A percentile compares a stretch with the other conserved stretches of the same genome.
Evolutionary conservation across 2,888 invertebrate species (phyloP).

Genomic region (Maniola hyperantus): DNA sequence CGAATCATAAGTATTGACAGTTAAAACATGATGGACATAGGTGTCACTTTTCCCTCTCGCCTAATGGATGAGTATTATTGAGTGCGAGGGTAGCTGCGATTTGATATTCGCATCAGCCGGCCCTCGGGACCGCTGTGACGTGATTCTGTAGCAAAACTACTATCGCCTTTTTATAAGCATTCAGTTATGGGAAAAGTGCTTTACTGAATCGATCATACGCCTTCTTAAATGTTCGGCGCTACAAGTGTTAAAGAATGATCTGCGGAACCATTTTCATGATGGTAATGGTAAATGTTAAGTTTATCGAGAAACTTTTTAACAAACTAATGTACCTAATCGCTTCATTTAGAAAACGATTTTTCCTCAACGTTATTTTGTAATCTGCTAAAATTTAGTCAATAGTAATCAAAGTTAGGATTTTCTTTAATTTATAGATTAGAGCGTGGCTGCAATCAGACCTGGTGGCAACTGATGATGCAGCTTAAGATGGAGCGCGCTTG

Average conservation of each 20-base stretch:
- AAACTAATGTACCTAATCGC: neutral
- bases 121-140: conserved; percentile 70
- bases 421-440: too few species aligned
- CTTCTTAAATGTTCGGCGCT: conserved; percentile 28
- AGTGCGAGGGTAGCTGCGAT: conserved; percentile 75
- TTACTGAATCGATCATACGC: conserved; percentile 52
- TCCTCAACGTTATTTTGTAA: too few species aligned
- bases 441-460: too few species aligned
- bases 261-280: neutral
- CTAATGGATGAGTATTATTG: conserved; percentile 73
- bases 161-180: conserved; percentile 64
- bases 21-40: conserved; percentile 60
- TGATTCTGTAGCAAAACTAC: conserved; percentile 67
- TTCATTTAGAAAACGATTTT: too few species aligned
- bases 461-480: too few species aligned
- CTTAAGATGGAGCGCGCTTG: too few species aligned
- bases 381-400: too few species aligned
- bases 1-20: conserved; percentile 49
- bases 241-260: neutral
- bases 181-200: conserved; percentile 56
- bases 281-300: neutral
- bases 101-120: conserved; percentile 75
- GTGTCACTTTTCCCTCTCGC: conserved; percentile 60
- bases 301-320: neutral
- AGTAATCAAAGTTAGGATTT: too few species aligned